A percentile compares a stretch with the other conserved stretches of the same genome.
These are phyloP conservation scores for Theretra japonica DNA, from an alignment of 2,888 invertebrate species.

Conservation along the genomic window DNA sequence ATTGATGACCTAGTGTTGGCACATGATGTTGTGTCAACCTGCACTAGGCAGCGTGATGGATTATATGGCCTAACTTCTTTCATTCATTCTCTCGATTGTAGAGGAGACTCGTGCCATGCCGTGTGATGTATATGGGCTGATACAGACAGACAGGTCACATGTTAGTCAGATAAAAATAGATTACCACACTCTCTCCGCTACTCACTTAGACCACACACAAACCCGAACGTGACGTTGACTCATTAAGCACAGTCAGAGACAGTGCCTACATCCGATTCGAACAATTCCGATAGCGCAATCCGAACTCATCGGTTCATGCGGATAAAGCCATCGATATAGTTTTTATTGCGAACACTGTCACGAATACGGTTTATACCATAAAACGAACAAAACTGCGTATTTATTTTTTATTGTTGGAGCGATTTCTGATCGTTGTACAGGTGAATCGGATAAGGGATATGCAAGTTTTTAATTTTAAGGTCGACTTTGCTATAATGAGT, in stretches of 20 bases:
- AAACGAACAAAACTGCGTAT: neutral
- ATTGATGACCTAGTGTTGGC: too few relatives aligned
- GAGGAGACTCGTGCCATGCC: too few relatives aligned
- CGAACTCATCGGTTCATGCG: constrained; percentile 50
- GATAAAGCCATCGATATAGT: constrained; percentile 52
- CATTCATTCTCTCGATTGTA: too few relatives aligned
- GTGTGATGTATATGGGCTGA: too few relatives aligned
- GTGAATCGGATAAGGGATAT: neutral
- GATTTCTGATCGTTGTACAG: neutral
- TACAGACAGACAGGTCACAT: too few relatives aligned
- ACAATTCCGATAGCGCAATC: constrained; percentile 66
- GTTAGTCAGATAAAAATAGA: neutral
- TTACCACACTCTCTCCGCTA: constrained; percentile 16
- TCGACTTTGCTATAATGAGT: too few relatives aligned
- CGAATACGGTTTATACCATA: constrained; percentile 30
- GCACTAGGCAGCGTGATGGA: too few relatives aligned
- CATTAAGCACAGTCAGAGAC: constrained; percentile 71
- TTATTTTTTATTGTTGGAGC: neutral
- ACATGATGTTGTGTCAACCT: too few relatives aligned
- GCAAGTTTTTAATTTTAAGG: too few relatives aligned
- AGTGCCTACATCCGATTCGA: constrained; percentile 68
- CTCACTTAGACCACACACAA: constrained; percentile 43
- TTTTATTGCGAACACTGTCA: constrained; percentile 41
- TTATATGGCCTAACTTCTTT: too few relatives aligned
- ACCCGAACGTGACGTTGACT: constrained; percentile 65